Base-by-base conservation (phyloP, 1,140 invertebrate genomes). In the Drosophila athabasca region DNA sequence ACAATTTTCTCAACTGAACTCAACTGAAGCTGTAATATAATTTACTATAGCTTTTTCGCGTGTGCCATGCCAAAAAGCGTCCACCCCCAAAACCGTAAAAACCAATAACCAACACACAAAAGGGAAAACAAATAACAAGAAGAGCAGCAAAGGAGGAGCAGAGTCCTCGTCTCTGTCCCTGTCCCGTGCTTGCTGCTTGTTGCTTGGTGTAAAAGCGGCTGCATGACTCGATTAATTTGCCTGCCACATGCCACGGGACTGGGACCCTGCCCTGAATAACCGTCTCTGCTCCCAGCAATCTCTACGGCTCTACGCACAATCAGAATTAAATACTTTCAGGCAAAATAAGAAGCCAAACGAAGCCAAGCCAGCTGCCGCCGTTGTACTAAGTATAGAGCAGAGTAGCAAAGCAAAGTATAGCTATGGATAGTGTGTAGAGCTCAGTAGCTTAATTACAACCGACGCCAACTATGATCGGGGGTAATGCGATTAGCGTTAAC, bases 1-100 rank as follows among this genome's bases (percentile, higher is more conserved):
- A 58, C 80, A 82, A 85, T 85, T 78, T 64, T 68, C 69, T 79
- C 78, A 82, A 82, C 69, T 78, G 69, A 82, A 82, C 35, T 13
- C 35, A 13, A 13, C 43, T 62, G 65, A 60, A 65, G 78, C 59
- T 52, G 51, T 82, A 87, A 85, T 82, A 75, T 69, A 85, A 87
- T 81, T 85, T 72, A 76, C 82, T 76, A 61, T 57, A 22, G 58
- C 50, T 44, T 43, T 46, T 35, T 26, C 13, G 41, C 60, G 24
- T 26, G 9, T 26, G 17, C 29, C 1, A 17, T 19, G 64, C 51
- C 64, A 69, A 69, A 69, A 69, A 69, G 64, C 52, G 43, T 31
- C 35, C 64, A 15, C 11, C 35, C 35, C 35, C 35, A 39, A 39
- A 39, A 39, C 35, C 35, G 35, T 13, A 69, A 69, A 53, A 69